phyloP scores from a whole-genome alignment of 2,888 invertebrate species.

The Thelaira solivaga region DNA sequence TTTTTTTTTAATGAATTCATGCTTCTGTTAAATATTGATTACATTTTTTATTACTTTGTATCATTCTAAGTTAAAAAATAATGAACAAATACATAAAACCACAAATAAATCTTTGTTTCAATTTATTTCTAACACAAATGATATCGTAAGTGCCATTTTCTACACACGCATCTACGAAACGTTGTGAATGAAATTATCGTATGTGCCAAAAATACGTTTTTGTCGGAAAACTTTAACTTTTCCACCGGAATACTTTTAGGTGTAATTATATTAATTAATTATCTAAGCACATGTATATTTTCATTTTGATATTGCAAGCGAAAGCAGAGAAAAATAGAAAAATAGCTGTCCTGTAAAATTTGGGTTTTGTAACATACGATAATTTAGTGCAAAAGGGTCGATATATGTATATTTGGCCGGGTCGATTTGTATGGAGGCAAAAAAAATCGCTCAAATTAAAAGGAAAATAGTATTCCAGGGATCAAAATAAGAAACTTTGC shows the following conservation, averaged over 20 bases:
- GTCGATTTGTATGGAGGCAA: too few relatives aligned
- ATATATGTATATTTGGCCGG: too few relatives aligned
- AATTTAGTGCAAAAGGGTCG: not conserved
- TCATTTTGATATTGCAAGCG: not conserved
- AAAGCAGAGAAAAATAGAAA: slow-evolving; percentile 9
- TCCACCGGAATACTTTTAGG: slow-evolving; percentile 24
- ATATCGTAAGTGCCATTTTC: slow-evolving; percentile 22
- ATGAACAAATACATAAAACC: not conserved
- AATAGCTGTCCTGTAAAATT: slow-evolving; percentile 2
- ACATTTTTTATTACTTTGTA: slow-evolving; percentile 8
- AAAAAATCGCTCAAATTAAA: too few relatives aligned
- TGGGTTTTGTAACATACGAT: slow-evolving; percentile 7
- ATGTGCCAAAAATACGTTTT: slow-evolving; percentile 30
- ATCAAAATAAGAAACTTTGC: too few relatives aligned
- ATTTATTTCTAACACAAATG: slow-evolving; percentile 26
- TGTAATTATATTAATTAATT: slow-evolving; percentile 31
- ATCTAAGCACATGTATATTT: slow-evolving; percentile 29
- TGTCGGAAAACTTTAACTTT: slow-evolving; percentile 22
- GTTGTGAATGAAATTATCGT: slow-evolving; percentile 29
- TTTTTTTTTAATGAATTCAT: slow-evolving; percentile 29
- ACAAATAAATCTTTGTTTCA: slow-evolving; percentile 11
- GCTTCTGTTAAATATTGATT: slow-evolving; percentile 28
- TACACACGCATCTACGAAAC: slow-evolving; percentile 25
- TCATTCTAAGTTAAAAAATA: not conserved
- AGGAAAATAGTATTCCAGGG: too few relatives aligned